Evolutionary conservation across 2,113 vertebrate species (phyloP), one percentile per base, ranked within the genome.

Genomic region (Colossoma macropomum): DNA sequence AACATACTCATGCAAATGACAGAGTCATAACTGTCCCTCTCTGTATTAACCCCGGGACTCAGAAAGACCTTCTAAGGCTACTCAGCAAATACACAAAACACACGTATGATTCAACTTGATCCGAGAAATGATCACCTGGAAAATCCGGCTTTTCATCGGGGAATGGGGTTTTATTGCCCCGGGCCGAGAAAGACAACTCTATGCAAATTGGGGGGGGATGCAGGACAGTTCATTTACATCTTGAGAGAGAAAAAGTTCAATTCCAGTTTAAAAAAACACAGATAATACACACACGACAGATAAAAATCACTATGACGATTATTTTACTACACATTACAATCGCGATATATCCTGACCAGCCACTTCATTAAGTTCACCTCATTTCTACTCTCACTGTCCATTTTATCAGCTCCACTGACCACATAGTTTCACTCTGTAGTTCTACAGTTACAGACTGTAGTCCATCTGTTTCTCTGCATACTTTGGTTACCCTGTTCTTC

Each of bases 111-210:
- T 88, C 86, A 90, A 62, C 23, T 23, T 16, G 52, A 84, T 84
- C 74, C 68, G 82, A 88, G 84, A 89, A 88, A 78, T 85, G 83
- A 86, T 27, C 32, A 28, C 50, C 34, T 6, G 89, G 87, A 89
- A 90, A 89, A 87, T 80, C 83, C 83, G 48, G 21, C 32, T 79
- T 80, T 75, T 17, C 8, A 34, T 27, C n/a, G 71, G 70, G 76
- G 76, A 68, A 48, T 9, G 62, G 59, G 34, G 72, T 16, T 52
- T 8, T 63, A 69, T 28, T 45, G 19, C 32, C 28, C 56, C 1
- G 71, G 25, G 34, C 1, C 0, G 3, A 7, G 32, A 62, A 1
- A 1, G 15, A 30, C 4, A 28, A 16, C 25, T 68, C 21, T 75
- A 87, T 87, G 82, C 75, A 81, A 87, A 87, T 84, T 17, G 1